Evolutionary conservation across 2,888 invertebrate genomes (phyloP), one percentile per base, ranked within the genome.

Genomic region (Dicyrtomina minuta): DNA sequence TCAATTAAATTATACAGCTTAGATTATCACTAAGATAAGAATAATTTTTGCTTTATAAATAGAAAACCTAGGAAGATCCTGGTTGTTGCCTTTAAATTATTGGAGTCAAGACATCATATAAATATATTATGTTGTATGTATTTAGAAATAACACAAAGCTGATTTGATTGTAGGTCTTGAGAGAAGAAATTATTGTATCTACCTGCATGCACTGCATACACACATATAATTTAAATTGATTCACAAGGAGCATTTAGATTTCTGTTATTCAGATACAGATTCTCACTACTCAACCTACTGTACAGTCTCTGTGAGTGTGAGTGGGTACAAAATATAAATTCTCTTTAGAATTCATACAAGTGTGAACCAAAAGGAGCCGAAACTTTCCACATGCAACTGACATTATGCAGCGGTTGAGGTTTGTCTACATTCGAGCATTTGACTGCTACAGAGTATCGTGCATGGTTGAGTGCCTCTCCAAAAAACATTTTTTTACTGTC

Each of bases 21-120:
- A 58, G 58, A 58, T 58, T 41, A 58, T 58, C 58, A 17, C 13
- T 5, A 12, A 33, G 58, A 58, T 58, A 39, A 58, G 58, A 58
- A 58, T 58, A 58, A 58, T 58, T 58, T 33, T 22, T 39, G 58
- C 58, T 58, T 39, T 58, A 58, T 58, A 58, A 58, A 58, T 58
- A 58, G 58, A 58, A 58, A 58, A 41, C 41, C 33, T 33, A 33
- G 33, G 33, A 33, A 33, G 33, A 33, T 33, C 33, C 33, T 33
- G 33, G 8, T 8, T 33, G 33, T 33, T 33, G 33, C 33, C 33
- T 33, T 5, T 33, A 33, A 3, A 33, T 33, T 33, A 33, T 33
- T 33, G 33, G 33, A 33, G 33, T 33, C 33, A 33, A 33, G 33
- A 33, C 33, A 33, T 33, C 8, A 33, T 33, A n/a, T n/a, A n/a